A percentile compares a stretch with the other conserved stretches of the same genome.
phyloP scores from a whole-genome alignment of 2,113 vertebrate species.

The Equus przewalskii region DNA sequence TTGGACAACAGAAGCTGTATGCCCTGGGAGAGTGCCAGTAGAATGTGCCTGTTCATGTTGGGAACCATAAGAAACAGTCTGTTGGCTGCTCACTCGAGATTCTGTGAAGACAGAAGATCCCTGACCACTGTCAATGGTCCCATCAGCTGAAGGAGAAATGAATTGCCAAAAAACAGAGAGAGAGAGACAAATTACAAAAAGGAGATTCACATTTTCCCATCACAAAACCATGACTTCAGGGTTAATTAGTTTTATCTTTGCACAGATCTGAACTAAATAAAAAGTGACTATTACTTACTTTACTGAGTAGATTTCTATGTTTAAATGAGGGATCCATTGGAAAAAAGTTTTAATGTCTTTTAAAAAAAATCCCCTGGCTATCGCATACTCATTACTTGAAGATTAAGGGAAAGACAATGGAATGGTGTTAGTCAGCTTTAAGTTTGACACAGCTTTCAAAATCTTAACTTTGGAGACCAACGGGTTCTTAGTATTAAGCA shows the following conservation, averaged over 20 bases:
- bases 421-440: neutral
- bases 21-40: constrained; percentile 86
- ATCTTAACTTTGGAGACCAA: constrained; percentile 1
- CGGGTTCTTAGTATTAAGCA: neutral
- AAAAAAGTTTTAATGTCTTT: neutral
- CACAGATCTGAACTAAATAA: constrained; percentile 61
- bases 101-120: constrained; percentile 95
- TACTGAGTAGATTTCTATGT: constrained; percentile 36
- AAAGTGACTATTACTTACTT: constrained; percentile 28
- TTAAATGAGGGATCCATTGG: constrained; percentile 31
- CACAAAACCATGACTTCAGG: constrained; percentile 8
- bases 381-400: constrained; percentile 33
- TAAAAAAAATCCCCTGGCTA: neutral
- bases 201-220: neutral
- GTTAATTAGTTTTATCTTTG: constrained; percentile 7
- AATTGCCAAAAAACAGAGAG: constrained; percentile 26
- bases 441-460: constrained; percentile 44
- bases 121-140: constrained; percentile 94
- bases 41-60: constrained; percentile 90
- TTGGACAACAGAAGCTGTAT: constrained; percentile 85
- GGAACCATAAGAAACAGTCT: constrained; percentile 93
- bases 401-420: constrained; percentile 38
- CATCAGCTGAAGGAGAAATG: constrained; percentile 90
- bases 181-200: constrained; percentile 61
- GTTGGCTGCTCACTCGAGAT: constrained; percentile 92